Conservation (phyloP, 64 coral and sea anemone species). For the Hydrozoanthus tunicans region DNA sequence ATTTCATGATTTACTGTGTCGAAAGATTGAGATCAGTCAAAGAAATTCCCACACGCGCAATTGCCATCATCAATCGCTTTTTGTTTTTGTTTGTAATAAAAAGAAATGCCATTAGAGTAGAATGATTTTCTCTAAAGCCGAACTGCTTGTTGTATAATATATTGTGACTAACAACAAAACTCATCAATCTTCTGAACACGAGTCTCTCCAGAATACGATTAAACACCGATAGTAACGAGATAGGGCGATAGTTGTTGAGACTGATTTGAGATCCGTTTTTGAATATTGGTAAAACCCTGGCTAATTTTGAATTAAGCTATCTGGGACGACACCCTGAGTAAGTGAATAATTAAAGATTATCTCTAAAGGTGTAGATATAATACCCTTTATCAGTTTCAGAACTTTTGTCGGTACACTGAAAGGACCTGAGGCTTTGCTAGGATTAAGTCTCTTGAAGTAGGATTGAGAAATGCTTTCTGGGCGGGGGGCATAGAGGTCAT, state of each 20-base stretch:
- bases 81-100: no score
- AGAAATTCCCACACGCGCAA: conserved; percentile 47
- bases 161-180: no score
- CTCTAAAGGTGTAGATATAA: neutral
- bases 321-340: neutral
- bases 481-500: neutral
- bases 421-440: neutral
- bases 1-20: no score
- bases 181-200: no score
- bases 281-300: neutral
- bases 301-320: neutral
- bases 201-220: no score
- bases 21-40: no score
- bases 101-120: no score
- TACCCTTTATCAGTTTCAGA: neutral
- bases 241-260: no score
- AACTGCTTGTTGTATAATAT: no score
- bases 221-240: no score
- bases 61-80: neutral
- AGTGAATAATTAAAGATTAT: neutral
- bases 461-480: neutral
- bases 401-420: neutral
- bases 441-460: neutral
- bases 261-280: neutral
- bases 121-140: no score